Base-by-base conservation (phyloP, 1,140 invertebrate genomes). In the Lordiphosa mommai region DNA sequence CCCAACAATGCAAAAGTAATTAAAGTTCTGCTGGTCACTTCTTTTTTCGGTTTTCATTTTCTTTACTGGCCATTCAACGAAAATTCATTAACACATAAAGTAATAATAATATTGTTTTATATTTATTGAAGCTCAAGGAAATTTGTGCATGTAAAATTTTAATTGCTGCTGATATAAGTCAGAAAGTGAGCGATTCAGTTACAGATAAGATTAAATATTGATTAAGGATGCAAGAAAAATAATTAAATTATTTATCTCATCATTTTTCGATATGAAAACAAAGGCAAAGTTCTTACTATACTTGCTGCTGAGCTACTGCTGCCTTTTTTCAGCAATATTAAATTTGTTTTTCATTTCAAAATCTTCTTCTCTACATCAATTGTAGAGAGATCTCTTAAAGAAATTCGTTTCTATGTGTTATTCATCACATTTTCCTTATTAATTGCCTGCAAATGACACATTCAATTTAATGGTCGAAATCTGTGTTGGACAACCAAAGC, bases 381-480 rank as follows among this genome's bases (percentile, higher is more conserved):
- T n/a, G n/a, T n/a, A n/a, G n/a, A n/a, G n/a, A n/a, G n/a, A n/a
- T n/a, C n/a, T n/a, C n/a, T n/a, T n/a, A n/a, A n/a, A n/a, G n/a
- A n/a, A n/a, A n/a, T n/a, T n/a, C n/a, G n/a, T n/a, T n/a, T n/a
- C n/a, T n/a, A n/a, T n/a, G n/a, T n/a, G n/a, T n/a, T n/a, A 23
- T 23, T 4, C 23, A 27, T 7, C 23, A 27, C 23, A 27, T 27
- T 27, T 27, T 4, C 23, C 23, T 27, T 27, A 27, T 27, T 43
- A 48, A 70, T 55, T 52, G 66, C 52, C 57, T 71, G 60, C 53
- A 66, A 73, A 52, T 70, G 74, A 80, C 74, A 74, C 32, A 71
- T 57, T 46, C 61, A 61, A 74, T 74, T 82, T 70, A 30, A 13
- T 23, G 36, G 9, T 14, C 9, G n/a, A 12, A 37, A 51, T 16